Base-by-base conservation (phyloP, 1,140 invertebrate genomes). In the Euglossa dilemma region DNA sequence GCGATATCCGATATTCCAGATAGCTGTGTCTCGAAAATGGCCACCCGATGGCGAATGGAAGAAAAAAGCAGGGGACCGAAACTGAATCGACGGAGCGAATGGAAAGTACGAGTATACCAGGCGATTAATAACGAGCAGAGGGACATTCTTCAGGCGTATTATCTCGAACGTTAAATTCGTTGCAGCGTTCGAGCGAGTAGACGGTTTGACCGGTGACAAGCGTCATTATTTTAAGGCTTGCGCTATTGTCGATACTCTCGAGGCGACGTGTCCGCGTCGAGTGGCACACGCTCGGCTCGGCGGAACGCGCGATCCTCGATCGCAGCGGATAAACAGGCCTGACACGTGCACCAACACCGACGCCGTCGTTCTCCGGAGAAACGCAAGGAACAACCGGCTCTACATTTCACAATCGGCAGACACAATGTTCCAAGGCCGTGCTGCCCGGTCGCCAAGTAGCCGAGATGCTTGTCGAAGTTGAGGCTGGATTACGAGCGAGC, bases 401-500 rank as follows among this genome's bases (percentile, higher is more conserved):
- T 56, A 59, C 45, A 66, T 82, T 76, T 82, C 63, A 16, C 80
- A 82, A 69, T 82, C 80, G 63, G 20, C 20, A 28, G 80, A 23
- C 52, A 36, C 52, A 67, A 59, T 45, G 63, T 50, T 76, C 25
- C 80, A 82, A 76, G 80, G 80, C 11, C 73, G 63, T 16, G 54
- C 14, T 5, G 50, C 50, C 16, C 45, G n/a, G 45, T 11, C 5
- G 28, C 6, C 57, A 36, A 72, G 28, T 52, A 71, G 59, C 57
- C n/a, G 61, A 6, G 25, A 54, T 36, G 63, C 25, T 69, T 9
- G 54, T 76, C 54, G 80, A 82, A 67, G 23, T 81, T 57, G 50
- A 57, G 43, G 20, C n/a, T 9, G 50, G 50, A 80, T 80, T 64
- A 80, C 6, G 50, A 23, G 9, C 50, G 4, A 4, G 45, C 66